Percentiles rank a stretch among this genome's conserved stretches.
Evolutionary conservation across 2,888 invertebrate species (phyloP).

Genomic region (Scaptodrosophila latifasciaeformis): DNA sequence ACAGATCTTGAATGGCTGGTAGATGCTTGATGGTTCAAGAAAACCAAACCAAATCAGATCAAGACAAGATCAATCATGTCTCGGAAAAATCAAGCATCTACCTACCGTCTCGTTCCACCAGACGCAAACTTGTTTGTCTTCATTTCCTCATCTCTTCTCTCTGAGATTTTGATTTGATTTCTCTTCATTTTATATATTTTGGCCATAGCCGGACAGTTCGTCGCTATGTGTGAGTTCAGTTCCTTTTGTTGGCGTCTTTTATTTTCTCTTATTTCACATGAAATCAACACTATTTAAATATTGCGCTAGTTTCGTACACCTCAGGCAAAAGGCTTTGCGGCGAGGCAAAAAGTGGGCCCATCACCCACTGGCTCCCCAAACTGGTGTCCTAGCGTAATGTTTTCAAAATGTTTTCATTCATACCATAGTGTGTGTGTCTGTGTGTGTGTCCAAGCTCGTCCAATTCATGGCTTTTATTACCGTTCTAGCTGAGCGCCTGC

Average conservation of each 20-base stretch:
- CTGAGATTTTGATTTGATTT: not conserved
- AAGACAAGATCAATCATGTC: too few species aligned
- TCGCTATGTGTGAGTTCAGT: slow-evolving; percentile 69
- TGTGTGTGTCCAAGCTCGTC: slow-evolving; percentile 50
- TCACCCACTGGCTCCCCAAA: not conserved
- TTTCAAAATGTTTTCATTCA: not conserved
- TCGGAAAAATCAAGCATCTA: too few species aligned
- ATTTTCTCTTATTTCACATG: slow-evolving; percentile 2
- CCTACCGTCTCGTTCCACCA: too few species aligned
- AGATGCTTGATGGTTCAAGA: too few species aligned
- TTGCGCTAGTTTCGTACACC: too few species aligned
- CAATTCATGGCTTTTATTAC: slow-evolving; percentile 70
- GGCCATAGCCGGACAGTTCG: slow-evolving; percentile 68
- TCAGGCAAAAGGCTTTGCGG: too few species aligned
- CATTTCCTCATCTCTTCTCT: too few species aligned
- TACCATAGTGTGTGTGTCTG: not conserved
- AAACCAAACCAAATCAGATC: too few species aligned
- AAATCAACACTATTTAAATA: too few species aligned
- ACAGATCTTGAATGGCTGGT: too few species aligned
- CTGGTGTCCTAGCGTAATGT: slow-evolving; percentile 20
- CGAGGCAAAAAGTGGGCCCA: too few species aligned
- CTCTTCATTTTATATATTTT: slow-evolving; percentile 8
- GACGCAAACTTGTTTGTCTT: too few species aligned
- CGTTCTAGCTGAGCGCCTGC: slow-evolving; percentile 72
- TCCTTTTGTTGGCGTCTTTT: slow-evolving; percentile 1